phyloP scores from a whole-genome alignment of 2,797 vertebrate genomes.

The Graptemys geographica region DNA sequence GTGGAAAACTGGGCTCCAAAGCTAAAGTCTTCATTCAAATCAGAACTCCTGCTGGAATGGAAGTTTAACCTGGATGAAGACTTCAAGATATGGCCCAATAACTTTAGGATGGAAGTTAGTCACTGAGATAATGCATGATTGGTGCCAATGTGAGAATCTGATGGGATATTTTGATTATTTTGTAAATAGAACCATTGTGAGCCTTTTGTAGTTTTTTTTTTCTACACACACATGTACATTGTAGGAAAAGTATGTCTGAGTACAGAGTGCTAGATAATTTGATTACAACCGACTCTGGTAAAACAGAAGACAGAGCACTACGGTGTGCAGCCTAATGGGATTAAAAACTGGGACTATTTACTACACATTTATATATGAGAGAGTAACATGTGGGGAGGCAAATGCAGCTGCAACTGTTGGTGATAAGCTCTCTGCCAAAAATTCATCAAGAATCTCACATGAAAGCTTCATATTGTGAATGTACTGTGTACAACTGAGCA shows the following conservation, averaged over 20 bases:
- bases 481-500: background rate
- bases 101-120: background rate
- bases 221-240: background rate
- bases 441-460: accelerated
- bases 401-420: background rate
- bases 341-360: background rate
- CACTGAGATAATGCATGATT: background rate
- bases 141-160: background rate
- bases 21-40: background rate
- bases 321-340: background rate
- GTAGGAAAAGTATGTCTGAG: background rate
- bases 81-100: accelerated
- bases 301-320: background rate
- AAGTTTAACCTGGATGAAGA: background rate
- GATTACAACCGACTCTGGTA: background rate
- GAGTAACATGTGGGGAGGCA: background rate
- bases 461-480: background rate
- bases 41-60: background rate
- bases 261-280: background rate
- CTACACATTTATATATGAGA: background rate
- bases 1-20: background rate
- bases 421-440: background rate
- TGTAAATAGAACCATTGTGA: background rate
- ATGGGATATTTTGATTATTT: background rate
- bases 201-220: background rate